A percentile compares a stretch with the other conserved stretches of the same genome.
phyloP scores from a whole-genome alignment of 2,113 vertebrate genomes.

The Lichenostomus cassidix region DNA sequence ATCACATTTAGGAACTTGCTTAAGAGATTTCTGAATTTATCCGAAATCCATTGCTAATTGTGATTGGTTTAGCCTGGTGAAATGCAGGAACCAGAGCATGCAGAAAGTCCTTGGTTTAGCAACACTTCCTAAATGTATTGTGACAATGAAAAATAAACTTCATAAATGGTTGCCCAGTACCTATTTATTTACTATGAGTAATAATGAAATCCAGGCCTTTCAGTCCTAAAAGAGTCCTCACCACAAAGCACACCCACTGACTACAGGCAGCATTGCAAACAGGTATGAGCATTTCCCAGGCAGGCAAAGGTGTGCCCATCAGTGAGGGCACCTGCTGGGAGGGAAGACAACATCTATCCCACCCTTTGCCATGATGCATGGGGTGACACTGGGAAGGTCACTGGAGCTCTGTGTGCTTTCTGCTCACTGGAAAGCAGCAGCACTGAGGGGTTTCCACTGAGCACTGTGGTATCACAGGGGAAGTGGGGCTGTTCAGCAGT shows the following conservation, averaged over 20 bases:
- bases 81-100: background rate
- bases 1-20: background rate
- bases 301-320: rapidly evolving
- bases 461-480: rapidly evolving
- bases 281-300: rapidly evolving
- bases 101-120: background rate
- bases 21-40: background rate
- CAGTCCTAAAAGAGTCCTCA: background rate
- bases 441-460: background rate
- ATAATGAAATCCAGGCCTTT: background rate
- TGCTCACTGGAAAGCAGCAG: background rate
- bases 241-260: background rate
- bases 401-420: background rate
- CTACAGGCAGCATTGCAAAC: background rate
- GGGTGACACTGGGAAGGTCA: background rate
- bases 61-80: background rate
- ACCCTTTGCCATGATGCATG: rapidly evolving
- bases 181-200: background rate
- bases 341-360: background rate
- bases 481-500: background rate
- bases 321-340: background rate
- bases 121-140: background rate
- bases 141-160: background rate
- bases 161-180: background rate
- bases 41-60: background rate